Evolutionary conservation across 2,797 vertebrate genomes (phyloP), one percentile per base, ranked within the genome.

Genomic region (Ctenopoma multispine): DNA sequence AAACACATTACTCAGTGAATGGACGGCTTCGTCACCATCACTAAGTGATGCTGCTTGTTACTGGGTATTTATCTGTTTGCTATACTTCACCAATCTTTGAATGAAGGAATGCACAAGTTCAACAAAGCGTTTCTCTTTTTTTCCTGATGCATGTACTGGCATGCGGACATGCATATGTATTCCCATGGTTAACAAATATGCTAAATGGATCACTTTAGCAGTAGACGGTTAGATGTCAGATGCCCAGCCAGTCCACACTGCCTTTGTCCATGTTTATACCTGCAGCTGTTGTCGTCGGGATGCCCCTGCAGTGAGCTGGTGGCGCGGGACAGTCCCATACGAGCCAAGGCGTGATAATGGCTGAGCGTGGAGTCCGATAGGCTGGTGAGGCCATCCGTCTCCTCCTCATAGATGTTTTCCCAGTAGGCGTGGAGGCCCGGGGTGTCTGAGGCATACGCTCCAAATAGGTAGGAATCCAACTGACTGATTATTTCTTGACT

Each of bases 401-500:
- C 96, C 0, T 75, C 71, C 23, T 99, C 96, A 0, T 93, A 97
- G 9, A 92, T 49, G 1, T 96, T 99, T 85, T 99, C 98, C 98
- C 98, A 99, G 95, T 98, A 99, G 0, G 97, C 93, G 43, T 94
- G 92, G 7, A 99, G 95, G 18, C 95, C 95, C 0, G 93, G 95
- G 0, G 94, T 97, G 60, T 94, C 95, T 0, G 94, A 40, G 0
- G 96, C 89, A 63, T 94, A 92, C 34, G 93, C 86, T 3, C 97
- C 97, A 0, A 97, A 99, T 88, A 99, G 90, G 90, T 94, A 96
- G 31, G 94, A 90, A 78, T 99, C 98, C 94, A 99, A 71, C 89
- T 97, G 97, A 77, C 94, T 95, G 15, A 99, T 95, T 61, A 99
- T 93, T 87, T 98, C 97, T 88, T 99, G 97, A 31, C 97, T 99